Conservation (phyloP, 2,888 invertebrate genomes). For the Neoascia interrupta region DNA sequence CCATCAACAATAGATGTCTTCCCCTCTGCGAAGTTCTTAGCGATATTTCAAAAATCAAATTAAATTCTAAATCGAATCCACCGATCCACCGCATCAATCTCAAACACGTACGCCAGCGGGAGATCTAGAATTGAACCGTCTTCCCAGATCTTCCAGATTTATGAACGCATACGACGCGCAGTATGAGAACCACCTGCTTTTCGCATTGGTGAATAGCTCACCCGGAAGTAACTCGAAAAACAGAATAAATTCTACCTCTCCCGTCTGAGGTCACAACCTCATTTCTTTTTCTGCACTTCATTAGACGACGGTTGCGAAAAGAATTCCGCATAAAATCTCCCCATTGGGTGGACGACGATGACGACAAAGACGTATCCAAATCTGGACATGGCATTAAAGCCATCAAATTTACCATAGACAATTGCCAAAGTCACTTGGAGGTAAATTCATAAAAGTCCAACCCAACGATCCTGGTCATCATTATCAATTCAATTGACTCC, state of each 20-base stretch:
- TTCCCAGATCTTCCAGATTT: constrained; percentile 17
- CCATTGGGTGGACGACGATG: neutral
- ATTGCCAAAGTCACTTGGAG: constrained; percentile 66
- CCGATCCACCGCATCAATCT: constrained; percentile 24
- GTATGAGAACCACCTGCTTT: constrained; percentile 47
- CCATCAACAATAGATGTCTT: too few relatives aligned
- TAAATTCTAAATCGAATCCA: constrained; percentile 59
- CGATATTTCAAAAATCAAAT: constrained; percentile 59
- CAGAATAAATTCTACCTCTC: constrained; percentile 34
- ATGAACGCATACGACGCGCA: neutral
- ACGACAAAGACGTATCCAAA: constrained; percentile 36
- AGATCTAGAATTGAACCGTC: constrained; percentile 20
- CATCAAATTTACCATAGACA: constrained; percentile 69
- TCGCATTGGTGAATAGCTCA: constrained; percentile 24
- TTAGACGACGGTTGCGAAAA: constrained; percentile 58
- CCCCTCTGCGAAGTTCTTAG: too few relatives aligned
- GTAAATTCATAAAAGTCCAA: constrained; percentile 67
- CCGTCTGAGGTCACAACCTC: constrained; percentile 50
- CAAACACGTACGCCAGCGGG: constrained; percentile 26
- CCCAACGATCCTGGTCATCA: constrained; percentile 63
- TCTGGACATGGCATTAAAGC: constrained; percentile 64
- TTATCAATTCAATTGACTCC: constrained; percentile 68
- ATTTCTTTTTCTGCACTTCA: constrained; percentile 64
- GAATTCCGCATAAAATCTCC: constrained; percentile 29
- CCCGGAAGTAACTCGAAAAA: constrained; percentile 48